Base-by-base conservation (phyloP, 2,888 invertebrate genomes). In the Cataglyphis albicans region DNA sequence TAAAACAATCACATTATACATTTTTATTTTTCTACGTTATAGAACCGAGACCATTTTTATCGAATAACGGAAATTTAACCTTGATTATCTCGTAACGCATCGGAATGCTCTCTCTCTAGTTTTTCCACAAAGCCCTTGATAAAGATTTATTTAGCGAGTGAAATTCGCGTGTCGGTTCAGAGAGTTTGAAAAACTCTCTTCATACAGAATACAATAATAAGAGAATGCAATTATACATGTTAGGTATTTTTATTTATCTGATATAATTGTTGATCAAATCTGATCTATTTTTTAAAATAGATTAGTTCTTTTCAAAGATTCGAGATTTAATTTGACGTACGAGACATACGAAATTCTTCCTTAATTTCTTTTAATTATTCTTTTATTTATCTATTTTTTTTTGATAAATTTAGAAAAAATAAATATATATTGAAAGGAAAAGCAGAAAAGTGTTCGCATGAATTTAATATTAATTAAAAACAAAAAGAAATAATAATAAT, bases 151-250 rank as follows among this genome's bases (percentile, higher is more conserved):
- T 82, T n/a, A 25, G 21, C 41, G n/a, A 78, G 61, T 41, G 72
- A 67, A 84, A 82, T 86, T 72, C 10, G 44, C 38, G 73, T 61
- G 48, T 38, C 70, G 87, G 64, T 73, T 73, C 83, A 48, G 55
- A 59, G 81, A 64, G 29, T 48, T 57, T 4, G 38, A 74, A 81
- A 81, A 21, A 29, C 25, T 10, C 25, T 10, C 52, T 38, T 57
- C 38, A 25, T 38, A 74, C 10, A 35, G 21, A 59, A 3, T 21
- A n/a, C 55, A 67, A 57, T 7, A 38, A 41, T 5, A 44, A 68
- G 48, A 18, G 44, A 70, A 41, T 2, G 70, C 15, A 21, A 78
- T 70, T 70, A 70, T 35, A 70, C 29, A 18, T 70, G 41, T 21
- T 70, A 35, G 5, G 38, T 61, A 59, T 52, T 70, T 25, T 70